phyloP scores from a whole-genome alignment of 1,140 invertebrate species.

The Dendroctonus valens region DNA sequence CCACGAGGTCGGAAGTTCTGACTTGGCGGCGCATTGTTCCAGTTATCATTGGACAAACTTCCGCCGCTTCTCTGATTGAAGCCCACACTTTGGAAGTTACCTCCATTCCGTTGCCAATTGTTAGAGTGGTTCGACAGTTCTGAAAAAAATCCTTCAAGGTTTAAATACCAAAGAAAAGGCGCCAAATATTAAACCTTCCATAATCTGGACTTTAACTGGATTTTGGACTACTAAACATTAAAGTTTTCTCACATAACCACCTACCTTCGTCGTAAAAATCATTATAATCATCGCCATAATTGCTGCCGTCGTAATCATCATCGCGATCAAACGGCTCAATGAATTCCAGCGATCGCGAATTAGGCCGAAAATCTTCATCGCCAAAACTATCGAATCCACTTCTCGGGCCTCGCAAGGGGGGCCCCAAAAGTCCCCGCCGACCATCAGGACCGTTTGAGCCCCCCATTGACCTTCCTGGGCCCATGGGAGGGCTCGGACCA shows the following conservation, averaged over 20 bases:
- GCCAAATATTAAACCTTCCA: no score
- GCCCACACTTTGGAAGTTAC: constrained; percentile 16
- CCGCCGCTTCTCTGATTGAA: constrained; percentile 29
- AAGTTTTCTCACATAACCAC: background rate
- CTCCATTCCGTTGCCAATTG: constrained; percentile 30
- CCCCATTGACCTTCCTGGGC: background rate
- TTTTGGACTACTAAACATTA: no score
- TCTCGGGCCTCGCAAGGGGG: background rate
- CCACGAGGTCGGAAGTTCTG: constrained; percentile 17
- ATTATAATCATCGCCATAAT: constrained; percentile 36
- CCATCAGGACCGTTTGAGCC: background rate
- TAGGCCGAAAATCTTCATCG: constrained; percentile 41
- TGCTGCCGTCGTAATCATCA: constrained; percentile 24
- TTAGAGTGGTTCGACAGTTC: constrained; percentile 8
- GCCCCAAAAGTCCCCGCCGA: background rate
- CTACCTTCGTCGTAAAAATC: constrained; percentile 33
- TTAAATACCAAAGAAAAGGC: background rate
- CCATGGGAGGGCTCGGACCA: constrained; percentile 1
- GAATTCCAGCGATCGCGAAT: background rate
- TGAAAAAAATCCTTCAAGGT: constrained; percentile 5
- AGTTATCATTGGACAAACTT: constrained; percentile 26
- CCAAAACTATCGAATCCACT: constrained; percentile 30
- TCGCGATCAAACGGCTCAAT: constrained; percentile 3
- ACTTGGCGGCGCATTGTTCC: constrained; percentile 29
- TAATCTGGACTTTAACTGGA: background rate